phyloP scores from a whole-genome alignment of 2,888 invertebrate genomes.

The Drosophila falleni region DNA sequence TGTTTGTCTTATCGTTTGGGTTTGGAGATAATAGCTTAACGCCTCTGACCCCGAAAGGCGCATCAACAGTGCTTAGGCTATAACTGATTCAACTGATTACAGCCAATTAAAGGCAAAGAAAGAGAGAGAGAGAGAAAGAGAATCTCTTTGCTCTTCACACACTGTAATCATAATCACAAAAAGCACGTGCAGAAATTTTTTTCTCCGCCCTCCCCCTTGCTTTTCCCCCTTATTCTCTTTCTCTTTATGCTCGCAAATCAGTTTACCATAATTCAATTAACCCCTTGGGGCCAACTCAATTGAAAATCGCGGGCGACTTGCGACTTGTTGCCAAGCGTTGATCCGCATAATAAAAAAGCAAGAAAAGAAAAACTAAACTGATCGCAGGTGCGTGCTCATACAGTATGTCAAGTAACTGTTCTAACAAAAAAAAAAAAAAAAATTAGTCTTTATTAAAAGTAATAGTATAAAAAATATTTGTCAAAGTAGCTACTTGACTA shows the following conservation, averaged over 20 bases:
- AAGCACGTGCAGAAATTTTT: slow-evolving; percentile 48
- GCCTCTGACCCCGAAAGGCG: slow-evolving; percentile 45
- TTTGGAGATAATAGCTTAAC: slow-evolving; percentile 38
- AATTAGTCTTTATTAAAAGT: background rate
- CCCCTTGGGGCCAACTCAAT: slow-evolving; percentile 79
- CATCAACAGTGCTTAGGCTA: slow-evolving; percentile 31
- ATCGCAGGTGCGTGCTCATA: slow-evolving; percentile 40
- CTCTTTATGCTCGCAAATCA: slow-evolving; percentile 54
- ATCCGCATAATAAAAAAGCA: slow-evolving; percentile 21
- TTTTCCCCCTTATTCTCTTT: background rate
- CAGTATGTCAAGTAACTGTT: slow-evolving; percentile 1
- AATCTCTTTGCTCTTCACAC: background rate
- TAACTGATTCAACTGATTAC: slow-evolving; percentile 46
- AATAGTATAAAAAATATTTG: background rate
- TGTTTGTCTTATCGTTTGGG: slow-evolving; percentile 34
- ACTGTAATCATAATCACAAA: background rate
- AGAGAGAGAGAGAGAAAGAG: background rate
- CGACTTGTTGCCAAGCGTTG: slow-evolving; percentile 55
- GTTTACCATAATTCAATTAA: slow-evolving; percentile 79
- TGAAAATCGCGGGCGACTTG: slow-evolving; percentile 37
- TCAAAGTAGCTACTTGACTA: background rate
- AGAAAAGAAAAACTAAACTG: slow-evolving; percentile 3
- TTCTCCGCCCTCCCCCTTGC: background rate
- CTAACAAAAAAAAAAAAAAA: background rate
- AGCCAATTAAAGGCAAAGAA: slow-evolving; percentile 36